These are phyloP conservation scores for Mionectes macconnelli DNA, from an alignment of 2,113 vertebrate genomes.

Conservation along the genomic window DNA sequence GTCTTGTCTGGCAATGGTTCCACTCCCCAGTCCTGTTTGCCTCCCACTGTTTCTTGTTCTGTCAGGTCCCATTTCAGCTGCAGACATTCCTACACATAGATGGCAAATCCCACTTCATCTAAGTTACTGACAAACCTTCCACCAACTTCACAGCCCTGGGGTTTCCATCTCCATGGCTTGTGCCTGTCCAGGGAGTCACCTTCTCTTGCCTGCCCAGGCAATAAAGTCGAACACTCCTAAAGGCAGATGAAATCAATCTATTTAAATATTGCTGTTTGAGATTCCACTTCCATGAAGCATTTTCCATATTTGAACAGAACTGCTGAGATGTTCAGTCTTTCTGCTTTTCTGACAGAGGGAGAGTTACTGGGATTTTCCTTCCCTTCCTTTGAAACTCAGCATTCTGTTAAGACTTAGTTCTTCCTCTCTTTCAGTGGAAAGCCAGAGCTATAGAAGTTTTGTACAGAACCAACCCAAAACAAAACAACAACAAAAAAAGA, in stretches of 20 bases:
- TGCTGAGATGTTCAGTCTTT: not conserved
- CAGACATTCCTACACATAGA: not conserved
- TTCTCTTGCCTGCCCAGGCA: rapidly evolving
- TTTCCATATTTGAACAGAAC: not conserved
- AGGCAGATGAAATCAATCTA: not conserved
- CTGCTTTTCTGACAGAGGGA: not conserved
- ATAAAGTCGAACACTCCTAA: too few species aligned
- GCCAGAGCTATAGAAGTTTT: not conserved
- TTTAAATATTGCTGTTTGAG: not conserved
- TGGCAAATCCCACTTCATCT: not conserved
- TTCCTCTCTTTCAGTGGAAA: not conserved
- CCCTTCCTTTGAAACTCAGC: not conserved
- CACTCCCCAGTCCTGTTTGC: not conserved
- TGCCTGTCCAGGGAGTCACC: not conserved
- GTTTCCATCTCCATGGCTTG: rapidly evolving
- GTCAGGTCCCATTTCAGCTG: not conserved
- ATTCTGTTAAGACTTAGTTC: not conserved
- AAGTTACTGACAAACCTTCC: not conserved
- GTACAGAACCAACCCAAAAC: not conserved
- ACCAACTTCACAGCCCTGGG: not conserved
- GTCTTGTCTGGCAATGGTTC: not conserved
- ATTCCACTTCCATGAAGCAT: not conserved
- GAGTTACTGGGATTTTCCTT: not conserved
- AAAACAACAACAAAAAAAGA: too few species aligned
- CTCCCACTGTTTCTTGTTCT: not conserved